Evolutionary conservation across 2,113 vertebrate species (phyloP).

Genomic region (Amphiprion percula): DNA sequence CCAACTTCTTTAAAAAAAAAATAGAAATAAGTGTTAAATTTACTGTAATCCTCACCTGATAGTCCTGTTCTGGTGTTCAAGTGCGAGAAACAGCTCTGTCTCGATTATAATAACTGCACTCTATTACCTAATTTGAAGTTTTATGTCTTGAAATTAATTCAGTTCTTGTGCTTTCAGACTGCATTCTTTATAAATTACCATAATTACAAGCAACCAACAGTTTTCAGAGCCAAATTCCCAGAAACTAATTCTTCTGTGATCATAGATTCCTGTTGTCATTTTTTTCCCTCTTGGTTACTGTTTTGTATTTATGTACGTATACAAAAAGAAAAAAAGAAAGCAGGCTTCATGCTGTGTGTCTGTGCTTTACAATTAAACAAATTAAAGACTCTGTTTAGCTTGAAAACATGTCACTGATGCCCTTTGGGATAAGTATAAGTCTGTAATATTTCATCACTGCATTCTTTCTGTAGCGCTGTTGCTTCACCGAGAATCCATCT

Average conservation of each 20-base stretch:
- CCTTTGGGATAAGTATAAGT: neutral
- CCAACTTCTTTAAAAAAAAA: conserved; percentile 51
- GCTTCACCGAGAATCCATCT: neutral
- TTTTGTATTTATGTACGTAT: no score
- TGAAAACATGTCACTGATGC: neutral
- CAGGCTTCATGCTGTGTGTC: neutral
- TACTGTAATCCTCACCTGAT: conserved; percentile 8
- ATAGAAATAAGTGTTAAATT: neutral
- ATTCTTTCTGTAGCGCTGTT: conserved; percentile 3
- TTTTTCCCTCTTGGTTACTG: neutral
- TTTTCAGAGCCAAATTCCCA: neutral
- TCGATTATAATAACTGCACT: neutral
- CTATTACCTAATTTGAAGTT: neutral
- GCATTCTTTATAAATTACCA: conserved; percentile 11
- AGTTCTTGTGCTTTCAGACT: neutral
- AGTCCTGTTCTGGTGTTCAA: neutral
- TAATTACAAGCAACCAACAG: neutral
- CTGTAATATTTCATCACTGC: conserved; percentile 21
- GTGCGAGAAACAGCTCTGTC: neutral
- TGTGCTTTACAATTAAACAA: neutral
- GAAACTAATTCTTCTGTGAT: conserved; percentile 12
- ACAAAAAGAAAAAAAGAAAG: neutral
- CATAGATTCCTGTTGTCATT: conserved; percentile 11
- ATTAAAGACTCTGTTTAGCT: neutral
- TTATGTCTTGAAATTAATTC: conserved; percentile 7